Evolutionary conservation across 1,140 invertebrate genomes (phyloP).

Genomic region (Drosophila trapezifrons): DNA sequence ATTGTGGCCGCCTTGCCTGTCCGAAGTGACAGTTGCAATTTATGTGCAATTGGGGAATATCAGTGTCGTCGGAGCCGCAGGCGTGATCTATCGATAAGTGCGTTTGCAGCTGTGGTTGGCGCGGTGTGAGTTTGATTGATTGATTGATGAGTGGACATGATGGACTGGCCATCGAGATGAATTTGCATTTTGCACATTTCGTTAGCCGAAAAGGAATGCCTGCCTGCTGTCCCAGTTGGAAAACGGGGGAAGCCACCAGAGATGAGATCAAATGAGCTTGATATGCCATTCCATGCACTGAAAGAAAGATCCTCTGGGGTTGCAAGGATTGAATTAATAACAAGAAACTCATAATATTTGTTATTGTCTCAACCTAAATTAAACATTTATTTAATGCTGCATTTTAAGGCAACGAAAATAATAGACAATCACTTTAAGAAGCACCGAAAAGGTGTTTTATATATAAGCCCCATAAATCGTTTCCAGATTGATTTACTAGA

Average conservation of each 20-base stretch:
- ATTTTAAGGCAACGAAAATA: too few species aligned
- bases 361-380: too few species aligned
- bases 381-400: too few species aligned
- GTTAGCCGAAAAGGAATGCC: slow-evolving; percentile 41
- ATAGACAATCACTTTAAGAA: neutral
- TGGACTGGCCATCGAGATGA: slow-evolving; percentile 31
- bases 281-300: slow-evolving; percentile 24
- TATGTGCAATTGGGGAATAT: slow-evolving; percentile 66
- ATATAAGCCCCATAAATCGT: too few species aligned
- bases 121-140: slow-evolving; percentile 55
- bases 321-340: too few species aligned
- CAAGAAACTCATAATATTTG: too few species aligned
- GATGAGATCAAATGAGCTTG: slow-evolving; percentile 23
- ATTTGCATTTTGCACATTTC: slow-evolving; percentile 56
- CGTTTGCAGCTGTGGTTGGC: slow-evolving; percentile 20
- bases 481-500: neutral
- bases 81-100: slow-evolving; percentile 48
- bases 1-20: slow-evolving; percentile 25
- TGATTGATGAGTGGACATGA: slow-evolving; percentile 53
- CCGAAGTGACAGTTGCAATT: slow-evolving; percentile 31
- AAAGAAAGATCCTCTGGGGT: neutral
- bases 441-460: neutral
- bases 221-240: slow-evolving; percentile 17
- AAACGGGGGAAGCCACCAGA: slow-evolving; percentile 27
- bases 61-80: slow-evolving; percentile 20